Conservation (phyloP, 2,888 invertebrate species). For the Gibbula magus region DNA sequence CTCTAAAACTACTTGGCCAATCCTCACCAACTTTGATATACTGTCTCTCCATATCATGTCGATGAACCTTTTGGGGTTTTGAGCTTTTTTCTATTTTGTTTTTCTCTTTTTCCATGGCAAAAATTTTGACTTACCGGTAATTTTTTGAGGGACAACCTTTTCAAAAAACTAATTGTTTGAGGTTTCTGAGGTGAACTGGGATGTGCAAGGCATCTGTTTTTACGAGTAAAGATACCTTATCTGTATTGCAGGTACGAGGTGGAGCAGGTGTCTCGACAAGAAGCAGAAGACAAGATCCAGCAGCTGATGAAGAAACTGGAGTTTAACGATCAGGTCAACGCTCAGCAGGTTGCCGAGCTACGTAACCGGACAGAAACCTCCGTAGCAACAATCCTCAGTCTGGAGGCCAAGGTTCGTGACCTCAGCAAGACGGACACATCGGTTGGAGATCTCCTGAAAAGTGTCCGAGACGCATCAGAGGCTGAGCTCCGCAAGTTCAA, state of each 20-base stretch:
- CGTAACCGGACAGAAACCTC: conserved; percentile 56
- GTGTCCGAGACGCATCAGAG: conserved; percentile 63
- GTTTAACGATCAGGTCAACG: conserved; percentile 61
- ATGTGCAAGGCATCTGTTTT: too few relatives aligned
- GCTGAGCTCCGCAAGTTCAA: conserved; percentile 59
- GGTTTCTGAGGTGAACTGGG: too few relatives aligned
- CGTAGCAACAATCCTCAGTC: conserved; percentile 55
- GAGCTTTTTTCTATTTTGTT: too few relatives aligned
- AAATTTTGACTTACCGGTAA: too few relatives aligned
- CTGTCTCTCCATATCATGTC: too few relatives aligned
- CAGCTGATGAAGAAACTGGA: conserved; percentile 61
- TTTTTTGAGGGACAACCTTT: too few relatives aligned
- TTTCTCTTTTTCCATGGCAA: too few relatives aligned
- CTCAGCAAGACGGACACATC: conserved; percentile 53
- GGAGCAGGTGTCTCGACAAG: conserved; percentile 58
- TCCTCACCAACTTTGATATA: too few relatives aligned
- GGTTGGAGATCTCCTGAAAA: conserved; percentile 57
- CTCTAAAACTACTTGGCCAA: too few relatives aligned
- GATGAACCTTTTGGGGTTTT: too few relatives aligned
- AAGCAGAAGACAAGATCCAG: conserved; percentile 62
- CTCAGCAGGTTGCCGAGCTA: conserved; percentile 50
- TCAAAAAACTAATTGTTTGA: too few relatives aligned
- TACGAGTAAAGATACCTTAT: background rate
- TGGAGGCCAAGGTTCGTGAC: conserved; percentile 60
- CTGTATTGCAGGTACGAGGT: conserved; percentile 58